Percentiles rank a stretch among this genome's conserved stretches.
Evolutionary conservation across 2,888 invertebrate genomes (phyloP).

Genomic region (Idaea aversata): DNA sequence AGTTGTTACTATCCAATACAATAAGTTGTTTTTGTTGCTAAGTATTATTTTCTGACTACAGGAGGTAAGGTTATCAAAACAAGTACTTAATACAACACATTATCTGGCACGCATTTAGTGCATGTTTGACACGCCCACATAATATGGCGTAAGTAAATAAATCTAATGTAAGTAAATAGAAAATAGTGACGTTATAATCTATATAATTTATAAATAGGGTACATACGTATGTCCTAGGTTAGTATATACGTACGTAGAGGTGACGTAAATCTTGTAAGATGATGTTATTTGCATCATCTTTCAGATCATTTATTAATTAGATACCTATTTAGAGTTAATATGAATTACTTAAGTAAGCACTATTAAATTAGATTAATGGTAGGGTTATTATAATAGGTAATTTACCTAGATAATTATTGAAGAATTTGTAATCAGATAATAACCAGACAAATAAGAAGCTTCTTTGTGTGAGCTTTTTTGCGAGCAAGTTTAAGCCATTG

Average conservation of each 20-base stretch:
- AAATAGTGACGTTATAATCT: background rate
- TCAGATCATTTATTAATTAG: background rate
- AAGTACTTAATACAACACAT: conserved; percentile 10
- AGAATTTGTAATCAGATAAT: no score
- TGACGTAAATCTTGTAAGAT: background rate
- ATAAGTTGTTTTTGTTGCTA: conserved; percentile 30
- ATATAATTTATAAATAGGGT: background rate
- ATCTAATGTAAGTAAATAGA: background rate
- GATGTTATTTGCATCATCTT: background rate
- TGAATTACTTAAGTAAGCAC: no score
- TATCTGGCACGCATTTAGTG: background rate
- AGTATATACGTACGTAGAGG: background rate
- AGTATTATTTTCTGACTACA: conserved; percentile 20
- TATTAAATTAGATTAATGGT: no score
- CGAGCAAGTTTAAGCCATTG: no score
- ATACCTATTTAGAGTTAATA: background rate
- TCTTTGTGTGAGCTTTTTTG: no score
- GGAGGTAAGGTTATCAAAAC: conserved; percentile 43
- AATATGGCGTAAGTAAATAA: background rate
- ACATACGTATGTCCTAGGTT: background rate
- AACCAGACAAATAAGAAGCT: no score
- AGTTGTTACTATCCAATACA: conserved; percentile 17
- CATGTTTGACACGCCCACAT: background rate
- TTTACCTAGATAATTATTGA: no score
- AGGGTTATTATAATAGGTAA: no score